Conservation (phyloP, 2,797 vertebrate species). For the Phalloptychus januarius region DNA sequence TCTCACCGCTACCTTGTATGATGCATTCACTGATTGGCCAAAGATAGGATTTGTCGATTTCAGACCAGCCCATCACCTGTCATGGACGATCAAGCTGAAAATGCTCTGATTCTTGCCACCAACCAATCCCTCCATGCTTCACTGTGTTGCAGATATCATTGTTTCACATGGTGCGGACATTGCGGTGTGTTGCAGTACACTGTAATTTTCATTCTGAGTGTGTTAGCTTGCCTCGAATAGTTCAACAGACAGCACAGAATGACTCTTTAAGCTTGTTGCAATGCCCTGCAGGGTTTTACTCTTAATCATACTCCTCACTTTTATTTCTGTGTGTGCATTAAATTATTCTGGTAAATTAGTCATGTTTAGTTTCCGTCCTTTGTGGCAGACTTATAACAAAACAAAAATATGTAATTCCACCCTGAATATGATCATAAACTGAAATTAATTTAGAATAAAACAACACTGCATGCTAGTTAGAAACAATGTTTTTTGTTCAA, state of each 20-base stretch:
- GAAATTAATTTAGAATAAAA: not conserved
- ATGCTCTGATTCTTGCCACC: not conserved
- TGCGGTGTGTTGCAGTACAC: not conserved
- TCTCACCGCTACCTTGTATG: not conserved
- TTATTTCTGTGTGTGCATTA: conserved; percentile 11
- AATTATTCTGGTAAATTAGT: conserved; percentile 1
- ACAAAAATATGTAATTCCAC: not conserved
- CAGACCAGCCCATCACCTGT: not conserved
- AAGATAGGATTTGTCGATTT: not conserved
- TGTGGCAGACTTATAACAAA: not conserved
- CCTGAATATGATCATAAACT: conserved; percentile 1
- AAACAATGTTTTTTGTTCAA: not conserved
- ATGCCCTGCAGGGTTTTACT: conserved; percentile 17
- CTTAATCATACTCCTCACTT: conserved; percentile 15
- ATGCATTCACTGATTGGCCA: not conserved
- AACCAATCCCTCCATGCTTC: not conserved
- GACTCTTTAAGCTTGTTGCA: conserved; percentile 8
- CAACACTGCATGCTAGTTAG: not conserved
- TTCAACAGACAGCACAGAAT: not conserved
- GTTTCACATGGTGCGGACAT: not conserved
- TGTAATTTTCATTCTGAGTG: conserved; percentile 3
- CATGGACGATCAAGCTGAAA: not conserved
- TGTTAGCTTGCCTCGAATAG: conserved; percentile 7
- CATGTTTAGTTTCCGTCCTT: conserved; percentile 8
- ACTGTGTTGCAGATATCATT: conserved; percentile 1